These are phyloP conservation scores for Halcyon senegalensis DNA, from an alignment of 2,113 vertebrate genomes.

Conservation along the genomic window DNA sequence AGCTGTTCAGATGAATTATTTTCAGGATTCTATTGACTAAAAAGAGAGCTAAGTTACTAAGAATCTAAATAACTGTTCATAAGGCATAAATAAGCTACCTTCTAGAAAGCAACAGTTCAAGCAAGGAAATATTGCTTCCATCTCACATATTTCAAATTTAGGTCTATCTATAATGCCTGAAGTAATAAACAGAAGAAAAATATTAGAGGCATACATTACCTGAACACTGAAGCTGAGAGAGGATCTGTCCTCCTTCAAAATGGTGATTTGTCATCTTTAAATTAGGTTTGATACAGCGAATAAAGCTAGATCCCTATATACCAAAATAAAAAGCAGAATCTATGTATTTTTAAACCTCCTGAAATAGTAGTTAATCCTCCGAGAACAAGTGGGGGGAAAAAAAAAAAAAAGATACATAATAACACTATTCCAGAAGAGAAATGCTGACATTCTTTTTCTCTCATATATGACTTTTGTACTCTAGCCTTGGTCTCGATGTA, in stretches of 20 bases:
- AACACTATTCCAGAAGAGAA: too few species aligned
- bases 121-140: neutral
- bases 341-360: neutral
- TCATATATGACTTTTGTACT: too few species aligned
- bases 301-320: slow-evolving; percentile 92
- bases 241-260: slow-evolving; percentile 96
- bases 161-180: neutral
- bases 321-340: slow-evolving; percentile 20
- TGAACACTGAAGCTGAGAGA: slow-evolving; percentile 98
- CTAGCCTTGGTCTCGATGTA: too few species aligned
- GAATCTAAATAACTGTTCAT: neutral
- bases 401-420: neutral
- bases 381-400: accelerated
- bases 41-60: neutral
- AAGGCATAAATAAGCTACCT: neutral
- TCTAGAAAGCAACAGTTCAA: neutral
- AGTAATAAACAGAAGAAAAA: neutral
- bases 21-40: neutral
- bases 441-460: too few species aligned
- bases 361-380: neutral
- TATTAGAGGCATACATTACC: slow-evolving; percentile 72
- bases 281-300: slow-evolving; percentile 98
- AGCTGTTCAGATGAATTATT: neutral
- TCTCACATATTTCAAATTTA: neutral
- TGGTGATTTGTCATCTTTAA: slow-evolving; percentile 97